Evolutionary conservation across 2,113 vertebrate species (phyloP).

Genomic region (Apaloderma vittatum): DNA sequence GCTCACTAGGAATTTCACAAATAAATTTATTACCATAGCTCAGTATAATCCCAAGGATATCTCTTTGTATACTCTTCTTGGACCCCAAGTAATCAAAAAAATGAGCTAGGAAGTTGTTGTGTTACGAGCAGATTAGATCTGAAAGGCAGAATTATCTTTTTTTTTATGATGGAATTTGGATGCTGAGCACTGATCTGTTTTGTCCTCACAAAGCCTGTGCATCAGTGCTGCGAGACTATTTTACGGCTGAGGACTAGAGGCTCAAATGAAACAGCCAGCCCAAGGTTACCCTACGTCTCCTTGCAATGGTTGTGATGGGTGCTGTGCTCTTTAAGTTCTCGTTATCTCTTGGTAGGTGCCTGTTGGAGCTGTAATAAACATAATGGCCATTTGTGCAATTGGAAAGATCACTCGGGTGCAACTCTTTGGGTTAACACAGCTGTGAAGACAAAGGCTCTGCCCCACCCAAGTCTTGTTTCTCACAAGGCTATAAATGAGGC

Average conservation of each 20-base stretch:
- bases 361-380: background rate
- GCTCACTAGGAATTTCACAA: background rate
- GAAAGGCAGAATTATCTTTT: background rate
- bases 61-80: background rate
- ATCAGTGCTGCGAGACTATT: background rate
- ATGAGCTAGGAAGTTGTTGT: background rate
- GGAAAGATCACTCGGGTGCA: background rate
- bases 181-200: background rate
- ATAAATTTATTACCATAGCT: constrained; percentile 10
- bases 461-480: background rate
- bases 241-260: background rate
- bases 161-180: background rate
- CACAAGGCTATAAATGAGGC: background rate
- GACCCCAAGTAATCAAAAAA: background rate
- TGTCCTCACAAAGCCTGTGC: background rate
- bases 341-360: background rate
- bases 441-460: background rate
- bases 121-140: background rate
- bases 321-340: background rate
- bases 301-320: rapidly evolving
- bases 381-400: background rate
- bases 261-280: background rate
- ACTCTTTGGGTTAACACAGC: background rate
- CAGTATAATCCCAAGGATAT: constrained; percentile 4
- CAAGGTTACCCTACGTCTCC: no score